Evolutionary conservation across 2,797 vertebrate species (phyloP), one percentile per base, ranked within the genome.

Genomic region (Ceryle rudis): DNA sequence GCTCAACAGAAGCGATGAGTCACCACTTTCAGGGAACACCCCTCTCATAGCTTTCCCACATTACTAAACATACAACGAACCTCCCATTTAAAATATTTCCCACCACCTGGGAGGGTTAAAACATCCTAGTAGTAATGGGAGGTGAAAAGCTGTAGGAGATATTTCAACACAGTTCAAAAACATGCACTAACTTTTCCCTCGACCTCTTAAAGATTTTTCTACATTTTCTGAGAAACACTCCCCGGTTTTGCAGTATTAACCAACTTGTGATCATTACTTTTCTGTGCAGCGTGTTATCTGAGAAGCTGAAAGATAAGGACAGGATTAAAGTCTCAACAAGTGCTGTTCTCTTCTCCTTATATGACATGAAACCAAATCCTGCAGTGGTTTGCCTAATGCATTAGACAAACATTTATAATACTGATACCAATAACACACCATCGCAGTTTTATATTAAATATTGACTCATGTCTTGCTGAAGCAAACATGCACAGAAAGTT

Each of bases 11-110:
- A 21, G 42, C 11, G 39, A 88, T 95, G 91, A 97, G 64, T 96
- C 94, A 95, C 15, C 44, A n/a, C 64, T 90, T 86, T 92, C 82
- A 95, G 95, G 91, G 73, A 94, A 93, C 91, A 94, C 87, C 80
- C 47, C 66, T 95, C 51, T 86, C 79, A 39, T 44, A 88, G 49
- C 46, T 95, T 96, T 95, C 91, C 80, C 86, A 90, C 77, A 93
- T 90, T 71, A 57, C 44, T 86, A 84, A 97, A 75, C 31, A 93
- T 17, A 91, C 90, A 90, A 67, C 94, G 66, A 81, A 93, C 95
- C 86, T 91, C 91, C 77, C 73, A 51, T 94, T 83, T 52, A 73
- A 96, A 86, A 86, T 93, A 92, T 89, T 95, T 95, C 73, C 52
- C 82, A 90, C 77, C 60, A 88, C 73, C 71, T 91, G 81, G 64